These are phyloP conservation scores for Pholis gunnellus DNA, from an alignment of 2,113 vertebrate species.

Conservation along the genomic window DNA sequence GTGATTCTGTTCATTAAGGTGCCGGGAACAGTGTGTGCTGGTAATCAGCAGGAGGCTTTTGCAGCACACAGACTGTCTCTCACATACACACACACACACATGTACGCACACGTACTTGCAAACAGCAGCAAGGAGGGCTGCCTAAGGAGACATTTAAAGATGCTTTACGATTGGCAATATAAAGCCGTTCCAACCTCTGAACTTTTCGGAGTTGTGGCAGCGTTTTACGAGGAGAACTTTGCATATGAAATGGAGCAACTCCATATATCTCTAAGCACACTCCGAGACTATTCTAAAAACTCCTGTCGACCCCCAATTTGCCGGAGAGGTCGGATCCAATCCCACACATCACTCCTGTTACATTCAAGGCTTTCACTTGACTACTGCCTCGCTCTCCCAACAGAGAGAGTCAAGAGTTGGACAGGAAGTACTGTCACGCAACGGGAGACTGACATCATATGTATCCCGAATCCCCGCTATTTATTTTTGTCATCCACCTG, in stretches of 20 bases:
- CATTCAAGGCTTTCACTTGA: slow-evolving; percentile 47
- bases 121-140: slow-evolving; percentile 36
- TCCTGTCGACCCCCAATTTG: slow-evolving; percentile 19
- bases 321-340: slow-evolving; percentile 23
- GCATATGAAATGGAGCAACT: slow-evolving; percentile 43
- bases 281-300: slow-evolving; percentile 2
- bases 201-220: slow-evolving; percentile 40
- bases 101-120: slow-evolving; percentile 19
- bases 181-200: slow-evolving; percentile 51
- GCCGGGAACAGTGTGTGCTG: slow-evolving; percentile 67
- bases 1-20: slow-evolving; percentile 76
- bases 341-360: slow-evolving; percentile 39
- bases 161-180: slow-evolving; percentile 59
- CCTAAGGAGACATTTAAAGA: slow-evolving; percentile 67
- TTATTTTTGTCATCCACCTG: neutral
- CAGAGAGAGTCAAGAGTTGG: slow-evolving; percentile 22
- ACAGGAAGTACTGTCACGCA: slow-evolving; percentile 14
- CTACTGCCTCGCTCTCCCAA: slow-evolving; percentile 11
- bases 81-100: slow-evolving; percentile 17
- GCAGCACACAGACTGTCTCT: slow-evolving; percentile 13
- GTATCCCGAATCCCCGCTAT: neutral
- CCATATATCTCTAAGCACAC: neutral
- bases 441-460: slow-evolving; percentile 17
- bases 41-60: slow-evolving; percentile 67
- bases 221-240: slow-evolving; percentile 41